phyloP scores from a whole-genome alignment of 2,113 vertebrate species.

The Gallinago undulata region DNA sequence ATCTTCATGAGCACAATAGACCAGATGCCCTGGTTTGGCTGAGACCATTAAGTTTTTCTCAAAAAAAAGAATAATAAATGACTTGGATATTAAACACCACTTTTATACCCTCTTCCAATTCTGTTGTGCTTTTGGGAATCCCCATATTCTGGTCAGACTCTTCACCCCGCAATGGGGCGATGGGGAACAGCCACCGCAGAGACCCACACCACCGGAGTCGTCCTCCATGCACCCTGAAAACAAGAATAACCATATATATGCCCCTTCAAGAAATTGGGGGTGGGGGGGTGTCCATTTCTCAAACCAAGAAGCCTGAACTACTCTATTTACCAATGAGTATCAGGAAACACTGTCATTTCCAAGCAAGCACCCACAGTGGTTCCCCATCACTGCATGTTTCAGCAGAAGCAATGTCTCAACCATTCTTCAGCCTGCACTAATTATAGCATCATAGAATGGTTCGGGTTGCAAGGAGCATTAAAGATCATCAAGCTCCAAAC shows the following conservation, averaged over 20 bases:
- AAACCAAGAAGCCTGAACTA: neutral
- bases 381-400: accelerated
- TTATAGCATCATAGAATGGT: neutral
- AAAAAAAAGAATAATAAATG: neutral
- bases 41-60: neutral
- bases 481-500: neutral
- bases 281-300: accelerated
- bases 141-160: neutral
- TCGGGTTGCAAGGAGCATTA: neutral
- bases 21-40: neutral
- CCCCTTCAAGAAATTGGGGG: accelerated
- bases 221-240: neutral
- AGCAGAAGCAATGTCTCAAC: neutral
- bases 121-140: neutral
- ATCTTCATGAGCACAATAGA: neutral
- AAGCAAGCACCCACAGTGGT: accelerated
- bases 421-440: neutral
- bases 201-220: neutral
- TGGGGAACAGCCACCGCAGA: neutral
- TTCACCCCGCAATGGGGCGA: neutral
- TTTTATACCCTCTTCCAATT: neutral
- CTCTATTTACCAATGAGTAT: accelerated
- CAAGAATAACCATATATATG: neutral
- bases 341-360: accelerated
- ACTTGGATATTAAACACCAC: neutral